These are phyloP conservation scores for Plutomurus gul DNA, from an alignment of 1,140 invertebrate genomes.

Conservation along the genomic window DNA sequence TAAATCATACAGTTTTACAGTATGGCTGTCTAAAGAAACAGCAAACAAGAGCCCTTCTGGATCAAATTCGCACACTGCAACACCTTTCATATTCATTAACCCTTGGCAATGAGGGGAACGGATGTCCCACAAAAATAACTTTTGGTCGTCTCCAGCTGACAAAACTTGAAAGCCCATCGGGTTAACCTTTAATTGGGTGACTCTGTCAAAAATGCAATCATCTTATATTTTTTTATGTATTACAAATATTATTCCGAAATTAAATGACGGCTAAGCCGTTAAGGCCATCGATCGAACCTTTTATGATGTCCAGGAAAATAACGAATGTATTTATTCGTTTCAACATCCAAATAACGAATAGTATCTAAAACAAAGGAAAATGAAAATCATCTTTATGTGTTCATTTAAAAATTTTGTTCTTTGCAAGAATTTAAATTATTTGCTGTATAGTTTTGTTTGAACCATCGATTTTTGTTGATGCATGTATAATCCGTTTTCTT, in stretches of 20 bases:
- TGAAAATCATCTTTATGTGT: slow-evolving; percentile 6
- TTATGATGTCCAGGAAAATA: slow-evolving; percentile 77
- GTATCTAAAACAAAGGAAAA: slow-evolving; percentile 70
- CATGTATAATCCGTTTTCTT: slow-evolving; percentile 95
- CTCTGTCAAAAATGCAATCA: slow-evolving; percentile 57
- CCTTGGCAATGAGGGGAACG: slow-evolving; percentile 96
- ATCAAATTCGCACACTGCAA: slow-evolving; percentile 97
- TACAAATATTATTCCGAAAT: background rate
- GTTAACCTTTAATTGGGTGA: slow-evolving; percentile 92
- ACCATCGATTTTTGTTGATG: slow-evolving; percentile 95
- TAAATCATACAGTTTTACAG: slow-evolving; percentile 92
- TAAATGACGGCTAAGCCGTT: background rate
- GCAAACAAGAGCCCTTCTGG: slow-evolving; percentile 98
- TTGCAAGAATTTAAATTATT: slow-evolving; percentile 6
- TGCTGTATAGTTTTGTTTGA: slow-evolving; percentile 56
- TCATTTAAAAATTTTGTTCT: background rate
- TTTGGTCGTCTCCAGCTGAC: slow-evolving; percentile 95
- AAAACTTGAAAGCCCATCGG: slow-evolving; percentile 97
- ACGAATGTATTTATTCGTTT: slow-evolving; percentile 98
- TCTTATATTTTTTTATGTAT: background rate
- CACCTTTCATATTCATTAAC: slow-evolving; percentile 90
- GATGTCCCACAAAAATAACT: slow-evolving; percentile 93
- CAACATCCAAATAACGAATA: slow-evolving; percentile 92
- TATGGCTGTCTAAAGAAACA: slow-evolving; percentile 95
- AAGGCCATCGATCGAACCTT: slow-evolving; percentile 26